Evolutionary conservation across 1,140 invertebrate genomes (phyloP).

Genomic region (Cephus cinctus): DNA sequence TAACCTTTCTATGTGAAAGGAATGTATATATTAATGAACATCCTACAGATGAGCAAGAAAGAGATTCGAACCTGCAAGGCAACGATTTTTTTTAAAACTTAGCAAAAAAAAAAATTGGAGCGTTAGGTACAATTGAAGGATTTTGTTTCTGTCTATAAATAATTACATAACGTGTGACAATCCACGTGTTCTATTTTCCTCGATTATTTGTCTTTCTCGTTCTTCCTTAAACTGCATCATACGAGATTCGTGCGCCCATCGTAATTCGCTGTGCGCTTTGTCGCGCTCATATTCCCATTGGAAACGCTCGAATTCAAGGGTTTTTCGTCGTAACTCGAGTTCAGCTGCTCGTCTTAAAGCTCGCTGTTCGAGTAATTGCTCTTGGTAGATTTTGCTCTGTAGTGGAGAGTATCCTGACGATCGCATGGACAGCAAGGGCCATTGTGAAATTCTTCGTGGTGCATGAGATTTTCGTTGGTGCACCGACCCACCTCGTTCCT

Average conservation of each 20-base stretch:
- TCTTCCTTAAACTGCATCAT: constrained; percentile 45
- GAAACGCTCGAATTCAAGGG: constrained; percentile 37
- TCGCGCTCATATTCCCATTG: constrained; percentile 42
- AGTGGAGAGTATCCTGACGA: constrained; percentile 23
- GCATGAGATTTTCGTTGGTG: constrained; percentile 25
- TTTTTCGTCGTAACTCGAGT: constrained; percentile 40
- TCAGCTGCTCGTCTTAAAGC: constrained; percentile 35
- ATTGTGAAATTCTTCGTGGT: constrained; percentile 26
- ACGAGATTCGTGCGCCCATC: constrained; percentile 36
- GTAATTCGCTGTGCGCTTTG: constrained; percentile 35
- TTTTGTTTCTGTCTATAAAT: not conserved
- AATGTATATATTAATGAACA: no score
- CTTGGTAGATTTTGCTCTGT: constrained; percentile 40
- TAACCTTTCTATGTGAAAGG: no score
- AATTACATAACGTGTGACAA: constrained; percentile 1
- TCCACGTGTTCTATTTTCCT: constrained; percentile 14
- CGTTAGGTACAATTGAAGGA: not conserved
- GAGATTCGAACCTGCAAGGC: no score
- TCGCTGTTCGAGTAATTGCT: constrained; percentile 36
- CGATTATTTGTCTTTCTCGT: constrained; percentile 29
- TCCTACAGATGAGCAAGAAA: no score
- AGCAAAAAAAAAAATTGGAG: not conserved
- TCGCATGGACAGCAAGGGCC: constrained; percentile 20
- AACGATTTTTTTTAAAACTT: no score
- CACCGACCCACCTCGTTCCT: constrained; percentile 13